Conservation (phyloP, 2,888 invertebrate species). For the Piscicola geometra region DNA sequence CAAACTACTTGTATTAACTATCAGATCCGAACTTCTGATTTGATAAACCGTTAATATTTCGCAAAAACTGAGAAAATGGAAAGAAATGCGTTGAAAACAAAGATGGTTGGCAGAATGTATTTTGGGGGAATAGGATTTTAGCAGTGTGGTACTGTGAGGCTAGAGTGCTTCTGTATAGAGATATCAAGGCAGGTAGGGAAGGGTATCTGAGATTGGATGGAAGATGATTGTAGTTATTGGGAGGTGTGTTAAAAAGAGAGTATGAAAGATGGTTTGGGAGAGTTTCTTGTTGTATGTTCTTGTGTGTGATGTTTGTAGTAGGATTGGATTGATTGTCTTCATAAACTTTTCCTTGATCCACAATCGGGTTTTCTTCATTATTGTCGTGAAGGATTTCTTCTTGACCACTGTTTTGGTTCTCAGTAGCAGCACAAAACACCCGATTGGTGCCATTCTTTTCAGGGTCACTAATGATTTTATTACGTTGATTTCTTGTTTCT, state of each 20-base stretch:
- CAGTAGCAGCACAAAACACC: no score
- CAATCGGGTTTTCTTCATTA: background rate
- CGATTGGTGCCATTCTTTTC: no score
- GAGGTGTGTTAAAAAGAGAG: background rate
- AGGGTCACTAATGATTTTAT: no score
- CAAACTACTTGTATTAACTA: no score
- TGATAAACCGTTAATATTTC: background rate
- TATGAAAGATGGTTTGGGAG: no score
- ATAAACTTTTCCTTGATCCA: background rate
- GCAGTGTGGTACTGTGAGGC: background rate
- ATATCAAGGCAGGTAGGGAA: no score
- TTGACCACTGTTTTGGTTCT: no score
- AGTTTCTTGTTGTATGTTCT: no score
- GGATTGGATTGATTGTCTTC: background rate
- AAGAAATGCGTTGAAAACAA: background rate
- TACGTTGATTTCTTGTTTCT: no score
- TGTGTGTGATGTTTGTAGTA: no score
- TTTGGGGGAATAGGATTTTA: background rate
- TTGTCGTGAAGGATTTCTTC: background rate
- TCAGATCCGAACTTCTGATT: background rate
- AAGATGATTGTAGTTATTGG: background rate
- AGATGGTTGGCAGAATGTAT: background rate
- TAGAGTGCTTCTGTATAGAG: background rate
- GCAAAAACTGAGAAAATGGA: constrained; percentile 1
- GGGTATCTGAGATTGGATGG: background rate